A percentile compares a stretch with the other conserved stretches of the same genome.
These are phyloP conservation scores for Orthosia gothica DNA, from an alignment of 2,888 invertebrate species.

Conservation along the genomic window DNA sequence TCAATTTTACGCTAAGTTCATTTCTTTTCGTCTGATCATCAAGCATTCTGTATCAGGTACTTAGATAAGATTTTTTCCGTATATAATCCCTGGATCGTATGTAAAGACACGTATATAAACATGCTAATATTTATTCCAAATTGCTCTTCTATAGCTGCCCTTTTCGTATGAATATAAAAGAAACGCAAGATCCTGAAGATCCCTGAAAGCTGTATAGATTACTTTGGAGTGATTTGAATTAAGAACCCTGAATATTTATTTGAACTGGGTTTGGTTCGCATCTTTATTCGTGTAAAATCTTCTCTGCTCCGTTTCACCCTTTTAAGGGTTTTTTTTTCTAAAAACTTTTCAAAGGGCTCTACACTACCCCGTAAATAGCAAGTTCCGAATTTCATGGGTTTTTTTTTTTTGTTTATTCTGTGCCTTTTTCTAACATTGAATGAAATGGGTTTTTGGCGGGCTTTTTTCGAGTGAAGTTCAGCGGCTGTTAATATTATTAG, in stretches of 20 bases:
- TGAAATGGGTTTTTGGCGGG: no score
- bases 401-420: background rate
- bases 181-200: slow-evolving; percentile 1
- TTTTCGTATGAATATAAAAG: slow-evolving; percentile 33
- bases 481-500: no score
- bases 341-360: slow-evolving; percentile 1
- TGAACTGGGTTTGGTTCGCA: background rate
- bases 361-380: background rate
- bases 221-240: slow-evolving; percentile 31
- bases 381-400: background rate
- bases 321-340: background rate
- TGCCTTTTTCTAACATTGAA: background rate
- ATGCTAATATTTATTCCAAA: slow-evolving; percentile 46
- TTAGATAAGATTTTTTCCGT: slow-evolving; percentile 17
- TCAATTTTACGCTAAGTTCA: no score
- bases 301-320: background rate
- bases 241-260: slow-evolving; percentile 22
- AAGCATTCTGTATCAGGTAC: no score
- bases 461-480: no score
- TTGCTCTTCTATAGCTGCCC: slow-evolving; percentile 42
- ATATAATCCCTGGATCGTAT: slow-evolving; percentile 31
- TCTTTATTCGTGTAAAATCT: background rate
- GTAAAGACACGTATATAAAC: slow-evolving; percentile 32
- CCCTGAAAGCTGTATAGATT: slow-evolving; percentile 16
- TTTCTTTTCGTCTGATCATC: no score